Evolutionary conservation across 23 tunicate species (phyloP).

Genomic region (Halocynthia roretzi): DNA sequence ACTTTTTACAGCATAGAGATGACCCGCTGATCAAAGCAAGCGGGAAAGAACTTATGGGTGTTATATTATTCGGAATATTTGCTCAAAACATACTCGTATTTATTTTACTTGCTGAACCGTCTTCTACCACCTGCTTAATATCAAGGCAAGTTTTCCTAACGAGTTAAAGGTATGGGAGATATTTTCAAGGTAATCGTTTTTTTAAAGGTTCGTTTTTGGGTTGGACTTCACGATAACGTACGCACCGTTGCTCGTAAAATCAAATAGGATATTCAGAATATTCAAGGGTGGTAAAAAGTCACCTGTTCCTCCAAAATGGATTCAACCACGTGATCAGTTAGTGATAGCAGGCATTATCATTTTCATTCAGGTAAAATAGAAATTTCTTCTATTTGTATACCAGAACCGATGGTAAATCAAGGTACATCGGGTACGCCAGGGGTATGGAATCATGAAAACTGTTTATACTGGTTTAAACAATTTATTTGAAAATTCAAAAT

Average conservation of each 20-base stretch:
- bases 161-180: no score
- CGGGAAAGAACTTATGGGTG: conserved; percentile 26
- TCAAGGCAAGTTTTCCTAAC: conserved; percentile 1
- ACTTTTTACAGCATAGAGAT: conserved; percentile 12
- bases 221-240: conserved; percentile 26
- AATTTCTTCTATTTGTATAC: no score
- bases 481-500: neutral
- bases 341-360: neutral
- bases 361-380: conserved; percentile 12
- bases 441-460: neutral
- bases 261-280: conserved; percentile 28
- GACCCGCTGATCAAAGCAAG: conserved; percentile 26
- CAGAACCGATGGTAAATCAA: neutral
- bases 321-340: conserved; percentile 14
- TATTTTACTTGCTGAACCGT: conserved; percentile 10
- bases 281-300: conserved; percentile 24
- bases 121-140: conserved; percentile 8
- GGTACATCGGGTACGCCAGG: neutral
- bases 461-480: neutral
- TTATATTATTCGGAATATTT: conserved; percentile 24
- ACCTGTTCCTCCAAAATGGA: conserved; percentile 17
- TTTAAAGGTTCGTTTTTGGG: conserved; percentile 25
- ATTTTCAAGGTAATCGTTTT: neutral
- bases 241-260: conserved; percentile 19
- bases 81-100: conserved; percentile 10